These are phyloP conservation scores for Takifugu bimaculatus DNA, from an alignment of 2,113 vertebrate species.

Conservation along the genomic window DNA sequence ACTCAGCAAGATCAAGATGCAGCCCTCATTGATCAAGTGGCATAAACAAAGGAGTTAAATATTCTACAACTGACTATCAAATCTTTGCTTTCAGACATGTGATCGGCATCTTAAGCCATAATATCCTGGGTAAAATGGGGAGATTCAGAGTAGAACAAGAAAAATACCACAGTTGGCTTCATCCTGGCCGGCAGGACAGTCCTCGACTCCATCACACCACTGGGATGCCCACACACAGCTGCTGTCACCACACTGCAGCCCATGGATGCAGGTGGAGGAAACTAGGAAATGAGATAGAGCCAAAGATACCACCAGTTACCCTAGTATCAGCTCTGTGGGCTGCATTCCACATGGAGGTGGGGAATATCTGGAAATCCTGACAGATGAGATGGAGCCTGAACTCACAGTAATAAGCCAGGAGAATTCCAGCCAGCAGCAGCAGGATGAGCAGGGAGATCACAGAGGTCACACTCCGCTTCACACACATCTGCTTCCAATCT, in stretches of 20 bases:
- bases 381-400: background rate
- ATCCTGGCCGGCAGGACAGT: conserved; percentile 61
- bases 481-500: conserved; percentile 44
- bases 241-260: conserved; percentile 51
- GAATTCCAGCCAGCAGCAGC: conserved; percentile 42
- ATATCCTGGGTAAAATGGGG: no score
- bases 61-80: no score
- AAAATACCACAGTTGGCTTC: conserved; percentile 60
- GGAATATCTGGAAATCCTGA: no score
- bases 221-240: conserved; percentile 56
- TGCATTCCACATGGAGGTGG: no score
- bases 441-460: conserved; percentile 53
- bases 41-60: no score
- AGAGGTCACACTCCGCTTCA: conserved; percentile 18
- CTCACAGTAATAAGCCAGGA: conserved; percentile 66
- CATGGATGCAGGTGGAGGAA: conserved; percentile 48
- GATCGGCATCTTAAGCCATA: no score
- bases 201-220: conserved; percentile 63
- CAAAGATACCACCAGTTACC: no score
- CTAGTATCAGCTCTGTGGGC: no score
- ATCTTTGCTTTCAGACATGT: no score
- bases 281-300: conserved; percentile 20
- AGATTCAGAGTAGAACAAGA: no score
- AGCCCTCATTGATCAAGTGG: no score
- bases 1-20: background rate